These are phyloP conservation scores for Pararge aegeria DNA, from an alignment of 1,140 invertebrate species.

Conservation along the genomic window DNA sequence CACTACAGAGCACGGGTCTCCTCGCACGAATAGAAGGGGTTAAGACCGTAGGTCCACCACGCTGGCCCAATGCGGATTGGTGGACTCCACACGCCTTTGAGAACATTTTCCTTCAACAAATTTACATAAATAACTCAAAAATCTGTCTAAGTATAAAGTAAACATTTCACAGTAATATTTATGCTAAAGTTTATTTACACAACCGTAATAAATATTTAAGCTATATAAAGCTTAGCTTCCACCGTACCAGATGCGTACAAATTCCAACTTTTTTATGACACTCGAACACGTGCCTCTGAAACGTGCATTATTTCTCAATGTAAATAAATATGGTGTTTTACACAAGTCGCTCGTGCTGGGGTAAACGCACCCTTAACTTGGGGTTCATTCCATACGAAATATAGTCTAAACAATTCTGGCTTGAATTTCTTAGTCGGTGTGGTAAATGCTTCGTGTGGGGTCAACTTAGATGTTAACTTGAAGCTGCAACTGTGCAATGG, in stretches of 20 bases:
- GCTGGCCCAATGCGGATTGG: too few species aligned
- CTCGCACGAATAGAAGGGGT: too few species aligned
- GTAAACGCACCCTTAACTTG: conserved; percentile 41
- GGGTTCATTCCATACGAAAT: conserved; percentile 8
- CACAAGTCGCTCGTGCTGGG: conserved; percentile 21
- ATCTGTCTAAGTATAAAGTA: background rate
- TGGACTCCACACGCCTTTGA: too few species aligned
- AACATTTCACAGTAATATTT: background rate
- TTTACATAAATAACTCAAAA: background rate
- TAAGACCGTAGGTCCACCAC: too few species aligned
- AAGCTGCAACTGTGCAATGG: too few species aligned
- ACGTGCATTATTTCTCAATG: conserved; percentile 37
- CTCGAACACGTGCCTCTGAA: conserved; percentile 38
- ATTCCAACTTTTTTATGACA: conserved; percentile 46
- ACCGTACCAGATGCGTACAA: conserved; percentile 42
- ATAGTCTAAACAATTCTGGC: background rate
- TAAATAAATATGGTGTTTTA: conserved; percentile 45
- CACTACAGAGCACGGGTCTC: too few species aligned
- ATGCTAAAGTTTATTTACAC: conserved; percentile 4
- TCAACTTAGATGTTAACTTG: background rate
- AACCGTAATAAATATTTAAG: background rate
- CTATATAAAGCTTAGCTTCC: conserved; percentile 17
- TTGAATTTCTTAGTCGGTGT: background rate
- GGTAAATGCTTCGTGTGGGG: background rate
- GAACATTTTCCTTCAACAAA: too few species aligned